phyloP scores from a whole-genome alignment of 2,797 vertebrate species.

The Cyprinella venusta region DNA sequence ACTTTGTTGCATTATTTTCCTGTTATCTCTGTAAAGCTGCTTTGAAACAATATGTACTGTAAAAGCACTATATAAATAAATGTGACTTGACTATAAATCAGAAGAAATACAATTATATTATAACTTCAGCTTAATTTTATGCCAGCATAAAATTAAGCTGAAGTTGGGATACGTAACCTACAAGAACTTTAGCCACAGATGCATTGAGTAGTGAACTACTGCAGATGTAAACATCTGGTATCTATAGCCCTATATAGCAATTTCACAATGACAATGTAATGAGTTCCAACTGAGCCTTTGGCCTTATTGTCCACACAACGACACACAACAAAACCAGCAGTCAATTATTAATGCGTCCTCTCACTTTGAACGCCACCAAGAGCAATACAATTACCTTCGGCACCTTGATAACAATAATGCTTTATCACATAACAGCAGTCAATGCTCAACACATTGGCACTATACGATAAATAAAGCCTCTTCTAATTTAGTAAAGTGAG shows the following conservation, averaged over 20 bases:
- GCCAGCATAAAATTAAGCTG: neutral
- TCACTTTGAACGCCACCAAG: neutral
- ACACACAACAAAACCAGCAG: neutral
- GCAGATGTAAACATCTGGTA: neutral
- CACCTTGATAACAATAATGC: neutral
- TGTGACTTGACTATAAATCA: neutral
- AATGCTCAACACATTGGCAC: neutral
- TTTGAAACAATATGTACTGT: too few species aligned
- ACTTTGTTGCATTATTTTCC: too few species aligned
- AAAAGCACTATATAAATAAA: too few species aligned
- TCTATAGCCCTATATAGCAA: neutral
- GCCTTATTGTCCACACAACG: constrained; percentile 23
- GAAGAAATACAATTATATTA: too few species aligned
- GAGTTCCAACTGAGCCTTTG: constrained; percentile 21
- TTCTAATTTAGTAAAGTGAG: neutral
- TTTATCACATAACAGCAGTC: neutral
- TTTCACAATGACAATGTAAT: neutral
- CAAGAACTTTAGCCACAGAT: neutral
- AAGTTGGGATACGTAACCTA: neutral
- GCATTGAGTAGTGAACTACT: neutral
- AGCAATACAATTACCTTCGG: neutral
- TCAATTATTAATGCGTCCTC: neutral
- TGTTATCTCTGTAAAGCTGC: too few species aligned
- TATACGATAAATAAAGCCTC: neutral
- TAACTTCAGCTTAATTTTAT: too few species aligned